These are phyloP conservation scores for Paracentrotus lividus DNA, from an alignment of 53 echinoderm and acorn worm species.

Conservation along the genomic window DNA sequence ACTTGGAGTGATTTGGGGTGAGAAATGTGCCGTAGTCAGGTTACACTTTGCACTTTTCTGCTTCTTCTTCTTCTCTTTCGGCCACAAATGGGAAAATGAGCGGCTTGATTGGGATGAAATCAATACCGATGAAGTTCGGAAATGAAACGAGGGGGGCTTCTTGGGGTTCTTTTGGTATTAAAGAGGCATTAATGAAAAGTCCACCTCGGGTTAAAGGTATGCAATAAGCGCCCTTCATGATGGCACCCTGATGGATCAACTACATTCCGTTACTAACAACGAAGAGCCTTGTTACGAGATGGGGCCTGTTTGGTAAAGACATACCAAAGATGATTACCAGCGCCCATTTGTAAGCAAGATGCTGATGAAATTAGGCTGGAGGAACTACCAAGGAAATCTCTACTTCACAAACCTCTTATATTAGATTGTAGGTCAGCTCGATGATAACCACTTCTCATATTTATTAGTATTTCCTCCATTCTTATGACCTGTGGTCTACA, in stretches of 20 bases:
- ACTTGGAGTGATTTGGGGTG: constrained; percentile 57
- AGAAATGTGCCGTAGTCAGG: constrained; percentile 60
- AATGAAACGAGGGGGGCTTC: constrained; percentile 63
- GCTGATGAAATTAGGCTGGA: constrained; percentile 64
- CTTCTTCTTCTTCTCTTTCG: constrained; percentile 53
- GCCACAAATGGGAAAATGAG: constrained; percentile 71
- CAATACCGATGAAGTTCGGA: constrained; percentile 69
- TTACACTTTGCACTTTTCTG: constrained; percentile 62
- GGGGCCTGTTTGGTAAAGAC: constrained; percentile 25
- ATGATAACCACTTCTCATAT: constrained; percentile 30
- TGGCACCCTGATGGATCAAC: constrained; percentile 22
- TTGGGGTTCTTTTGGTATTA: constrained; percentile 54
- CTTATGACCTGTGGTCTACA: background rate
- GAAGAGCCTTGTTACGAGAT: constrained; percentile 55
- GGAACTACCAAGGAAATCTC: constrained; percentile 41
- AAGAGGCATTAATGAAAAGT: constrained; percentile 72
- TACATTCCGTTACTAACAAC: constrained; percentile 63
- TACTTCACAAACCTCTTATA: background rate
- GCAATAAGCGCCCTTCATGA: constrained; percentile 37
- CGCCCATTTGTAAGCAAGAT: constrained; percentile 39
- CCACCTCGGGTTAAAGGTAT: constrained; percentile 53
- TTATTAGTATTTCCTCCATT: background rate
- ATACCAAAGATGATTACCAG: constrained; percentile 61
- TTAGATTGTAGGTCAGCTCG: background rate
- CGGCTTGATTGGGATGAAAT: constrained; percentile 67